These are phyloP conservation scores for Hydrozoanthus gracilis DNA, from an alignment of 92 coral and sea anemone genomes.

Conservation along the genomic window DNA sequence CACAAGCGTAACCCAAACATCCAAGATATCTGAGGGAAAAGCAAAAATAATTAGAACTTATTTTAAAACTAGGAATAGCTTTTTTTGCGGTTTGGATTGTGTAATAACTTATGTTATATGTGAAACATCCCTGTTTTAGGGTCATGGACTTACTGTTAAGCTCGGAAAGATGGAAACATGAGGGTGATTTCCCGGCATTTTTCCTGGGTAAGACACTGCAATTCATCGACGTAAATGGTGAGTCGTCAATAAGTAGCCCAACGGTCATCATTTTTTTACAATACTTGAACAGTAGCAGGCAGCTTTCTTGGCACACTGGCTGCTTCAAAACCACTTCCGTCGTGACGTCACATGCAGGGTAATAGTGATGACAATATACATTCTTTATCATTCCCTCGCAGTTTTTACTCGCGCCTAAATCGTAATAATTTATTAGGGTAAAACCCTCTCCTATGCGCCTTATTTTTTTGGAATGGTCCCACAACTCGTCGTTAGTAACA, in stretches of 20 bases:
- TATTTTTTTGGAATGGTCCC: not conserved
- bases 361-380: conserved; percentile 22
- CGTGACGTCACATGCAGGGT: conserved; percentile 19
- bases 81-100: not conserved
- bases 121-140: too few relatives aligned
- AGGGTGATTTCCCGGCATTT: conserved; percentile 26
- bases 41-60: too few relatives aligned
- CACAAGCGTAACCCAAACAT: too few relatives aligned
- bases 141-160: conserved; percentile 24
- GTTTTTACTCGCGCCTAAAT: not conserved
- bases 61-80: not conserved
- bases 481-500: not conserved
- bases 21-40: too few relatives aligned
- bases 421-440: not conserved
- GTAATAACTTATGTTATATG: too few relatives aligned
- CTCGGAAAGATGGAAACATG: not conserved
- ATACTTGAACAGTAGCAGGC: not conserved
- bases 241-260: not conserved
- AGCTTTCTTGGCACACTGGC: conserved; percentile 28
- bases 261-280: not conserved
- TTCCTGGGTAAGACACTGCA: conserved; percentile 5
- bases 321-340: conserved; percentile 1
- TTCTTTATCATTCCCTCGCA: conserved; percentile 12
- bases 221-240: not conserved
- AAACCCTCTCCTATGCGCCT: conserved; percentile 22